Evolutionary conservation across 2,888 invertebrate genomes (phyloP).

Genomic region (Rhyacophila evoluta): DNA sequence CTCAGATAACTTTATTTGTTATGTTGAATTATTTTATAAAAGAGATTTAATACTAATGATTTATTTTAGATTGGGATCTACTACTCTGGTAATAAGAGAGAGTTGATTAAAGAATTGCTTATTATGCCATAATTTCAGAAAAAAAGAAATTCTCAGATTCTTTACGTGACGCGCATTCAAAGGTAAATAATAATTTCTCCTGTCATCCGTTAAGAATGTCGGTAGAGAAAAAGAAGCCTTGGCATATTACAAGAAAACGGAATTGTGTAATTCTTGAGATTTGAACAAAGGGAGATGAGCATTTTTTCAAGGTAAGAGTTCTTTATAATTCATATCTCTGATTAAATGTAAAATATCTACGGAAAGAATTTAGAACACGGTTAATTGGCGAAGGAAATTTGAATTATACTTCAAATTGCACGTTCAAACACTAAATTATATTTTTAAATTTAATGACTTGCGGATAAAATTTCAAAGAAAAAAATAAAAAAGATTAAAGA

Average conservation of each 20-base stretch:
- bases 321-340: background rate
- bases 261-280: slow-evolving; percentile 15
- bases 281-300: background rate
- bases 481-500: too few species aligned
- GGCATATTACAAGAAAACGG: background rate
- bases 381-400: too few species aligned
- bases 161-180: background rate
- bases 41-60: too few species aligned
- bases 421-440: too few species aligned
- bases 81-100: background rate
- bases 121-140: background rate
- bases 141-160: background rate
- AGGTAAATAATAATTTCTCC: slow-evolving; percentile 12
- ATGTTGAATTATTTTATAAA: too few species aligned
- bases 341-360: background rate
- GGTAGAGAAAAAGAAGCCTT: background rate
- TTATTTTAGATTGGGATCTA: background rate
- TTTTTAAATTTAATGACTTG: too few species aligned
- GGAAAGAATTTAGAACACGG: background rate
- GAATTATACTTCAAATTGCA: too few species aligned
- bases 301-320: background rate
- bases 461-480: too few species aligned
- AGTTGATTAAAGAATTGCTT: background rate
- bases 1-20: too few species aligned
- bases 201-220: slow-evolving; percentile 19